A percentile compares a stretch with the other conserved stretches of the same genome.
Conservation (phyloP, 2,113 vertebrate genomes). For the Asarcornis scutulata region DNA sequence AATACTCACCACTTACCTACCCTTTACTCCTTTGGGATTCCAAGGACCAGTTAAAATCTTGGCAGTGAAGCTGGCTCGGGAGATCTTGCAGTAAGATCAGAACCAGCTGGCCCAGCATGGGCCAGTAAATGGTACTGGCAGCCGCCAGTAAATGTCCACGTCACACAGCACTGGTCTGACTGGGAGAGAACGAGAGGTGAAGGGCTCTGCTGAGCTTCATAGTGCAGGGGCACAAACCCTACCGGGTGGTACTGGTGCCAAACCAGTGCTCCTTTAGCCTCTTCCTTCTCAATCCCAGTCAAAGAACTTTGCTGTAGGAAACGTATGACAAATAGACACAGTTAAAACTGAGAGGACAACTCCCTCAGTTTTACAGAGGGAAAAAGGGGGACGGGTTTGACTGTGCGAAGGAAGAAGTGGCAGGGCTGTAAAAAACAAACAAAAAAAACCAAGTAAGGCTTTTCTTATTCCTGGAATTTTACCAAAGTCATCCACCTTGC, state of each 20-base stretch:
- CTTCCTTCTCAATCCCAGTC: background rate
- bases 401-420: background rate
- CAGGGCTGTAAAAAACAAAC: background rate
- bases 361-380: background rate
- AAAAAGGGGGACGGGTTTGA: background rate
- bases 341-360: background rate
- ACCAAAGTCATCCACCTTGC: background rate
- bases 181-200: background rate
- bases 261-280: background rate
- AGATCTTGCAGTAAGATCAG: background rate
- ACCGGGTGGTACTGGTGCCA: background rate
- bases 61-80: background rate
- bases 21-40: background rate
- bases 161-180: background rate
- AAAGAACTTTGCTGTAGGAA: background rate
- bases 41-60: background rate
- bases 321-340: background rate
- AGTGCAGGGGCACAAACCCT: background rate
- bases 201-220: background rate
- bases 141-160: background rate
- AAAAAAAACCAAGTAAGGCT: accelerated
- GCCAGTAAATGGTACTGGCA: background rate
- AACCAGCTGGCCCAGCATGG: background rate
- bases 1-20: background rate
- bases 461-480: background rate